Percentiles rank a stretch among this genome's conserved stretches.
These are phyloP conservation scores for Seriola rivoliana DNA, from an alignment of 2,113 vertebrate genomes.

Conservation along the genomic window DNA sequence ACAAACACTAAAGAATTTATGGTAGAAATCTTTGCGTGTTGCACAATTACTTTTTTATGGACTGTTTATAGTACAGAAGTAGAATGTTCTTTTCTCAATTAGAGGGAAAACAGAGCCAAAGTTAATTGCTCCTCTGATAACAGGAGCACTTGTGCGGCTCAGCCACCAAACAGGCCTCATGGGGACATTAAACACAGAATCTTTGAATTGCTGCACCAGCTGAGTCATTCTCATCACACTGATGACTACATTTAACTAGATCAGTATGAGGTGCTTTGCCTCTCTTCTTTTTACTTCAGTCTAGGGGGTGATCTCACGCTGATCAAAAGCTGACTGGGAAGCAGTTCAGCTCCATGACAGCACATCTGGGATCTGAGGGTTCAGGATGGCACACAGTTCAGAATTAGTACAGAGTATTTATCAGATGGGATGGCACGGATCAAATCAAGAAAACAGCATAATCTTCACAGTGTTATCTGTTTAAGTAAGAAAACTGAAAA, in stretches of 20 bases:
- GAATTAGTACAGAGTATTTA: conserved; percentile 17
- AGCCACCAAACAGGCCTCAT: conserved; percentile 60
- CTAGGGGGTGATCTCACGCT: conserved; percentile 43
- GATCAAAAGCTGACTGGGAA: conserved; percentile 57
- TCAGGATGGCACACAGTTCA: conserved; percentile 17
- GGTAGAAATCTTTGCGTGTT: conserved; percentile 51
- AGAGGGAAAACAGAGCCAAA: conserved; percentile 60
- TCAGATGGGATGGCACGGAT: conserved; percentile 5
- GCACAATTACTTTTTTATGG: conserved; percentile 59
- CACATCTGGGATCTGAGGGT: conserved; percentile 36
- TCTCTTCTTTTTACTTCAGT: conserved; percentile 52
- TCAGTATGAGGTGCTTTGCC: conserved; percentile 58
- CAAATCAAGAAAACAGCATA: conserved; percentile 25
- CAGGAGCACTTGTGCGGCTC: conserved; percentile 52
- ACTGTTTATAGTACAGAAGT: conserved; percentile 57
- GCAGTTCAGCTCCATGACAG: conserved; percentile 35
- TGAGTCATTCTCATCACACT: conserved; percentile 74
- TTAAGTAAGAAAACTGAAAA: not conserved
- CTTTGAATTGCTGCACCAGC: conserved; percentile 65
- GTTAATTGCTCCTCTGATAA: conserved; percentile 77
- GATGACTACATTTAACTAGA: conserved; percentile 75
- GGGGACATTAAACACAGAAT: conserved; percentile 67
- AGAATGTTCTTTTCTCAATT: conserved; percentile 71
- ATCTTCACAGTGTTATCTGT: not conserved
- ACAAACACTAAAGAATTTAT: conserved; percentile 62